phyloP scores from a whole-genome alignment of 2,113 vertebrate genomes.

The Herpetotheres cachinnans region DNA sequence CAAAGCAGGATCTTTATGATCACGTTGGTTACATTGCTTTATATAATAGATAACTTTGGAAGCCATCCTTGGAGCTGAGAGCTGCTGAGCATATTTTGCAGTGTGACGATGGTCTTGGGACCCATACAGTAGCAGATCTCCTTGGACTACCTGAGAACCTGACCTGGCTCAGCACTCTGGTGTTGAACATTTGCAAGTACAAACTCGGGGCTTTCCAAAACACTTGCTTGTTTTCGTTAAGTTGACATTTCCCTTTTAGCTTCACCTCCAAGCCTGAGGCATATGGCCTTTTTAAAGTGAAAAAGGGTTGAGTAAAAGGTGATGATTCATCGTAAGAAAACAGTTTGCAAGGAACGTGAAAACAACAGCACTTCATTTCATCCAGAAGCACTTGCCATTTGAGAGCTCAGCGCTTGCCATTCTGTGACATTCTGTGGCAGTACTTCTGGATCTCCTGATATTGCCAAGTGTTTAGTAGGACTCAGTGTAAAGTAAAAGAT shows the following conservation, averaged over 20 bases:
- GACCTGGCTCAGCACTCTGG: not conserved
- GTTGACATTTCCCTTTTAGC: not conserved
- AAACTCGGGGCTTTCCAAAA: not conserved
- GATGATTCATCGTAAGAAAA: not conserved
- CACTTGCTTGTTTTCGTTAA: not conserved
- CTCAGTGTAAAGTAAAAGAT: not conserved
- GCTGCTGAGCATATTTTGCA: not conserved
- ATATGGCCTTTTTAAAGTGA: not conserved
- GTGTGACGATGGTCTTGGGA: not conserved
- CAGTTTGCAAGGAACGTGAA: not conserved
- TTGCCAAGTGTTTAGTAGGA: not conserved
- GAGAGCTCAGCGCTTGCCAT: not conserved
- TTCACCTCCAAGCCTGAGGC: not conserved
- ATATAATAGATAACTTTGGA: not conserved
- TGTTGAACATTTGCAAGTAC: not conserved
- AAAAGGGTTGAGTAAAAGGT: not conserved
- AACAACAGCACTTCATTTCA: not conserved
- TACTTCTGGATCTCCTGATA: not conserved
- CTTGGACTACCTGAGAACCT: not conserved
- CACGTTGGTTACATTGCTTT: not conserved
- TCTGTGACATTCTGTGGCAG: not conserved
- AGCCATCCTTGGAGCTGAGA: not conserved
- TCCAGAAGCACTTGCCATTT: not conserved
- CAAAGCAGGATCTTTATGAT: not conserved
- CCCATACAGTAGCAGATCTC: fast-evolving